Percentiles rank a stretch among this genome's conserved stretches.
Conservation (phyloP, 2,113 vertebrate species). For the Semicossyphus pulcher region DNA sequence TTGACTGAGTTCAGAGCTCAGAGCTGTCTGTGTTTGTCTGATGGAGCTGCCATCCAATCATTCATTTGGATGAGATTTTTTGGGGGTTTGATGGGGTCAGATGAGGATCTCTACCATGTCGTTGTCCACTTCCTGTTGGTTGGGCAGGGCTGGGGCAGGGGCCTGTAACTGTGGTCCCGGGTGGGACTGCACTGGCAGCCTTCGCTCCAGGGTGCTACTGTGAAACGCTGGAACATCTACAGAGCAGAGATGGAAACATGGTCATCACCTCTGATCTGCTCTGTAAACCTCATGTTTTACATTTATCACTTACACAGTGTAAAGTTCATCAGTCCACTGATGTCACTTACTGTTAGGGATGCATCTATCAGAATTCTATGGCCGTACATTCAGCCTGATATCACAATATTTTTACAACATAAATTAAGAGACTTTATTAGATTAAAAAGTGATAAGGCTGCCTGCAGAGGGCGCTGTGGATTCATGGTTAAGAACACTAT, state of each 20-base stretch:
- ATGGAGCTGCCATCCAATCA: background rate
- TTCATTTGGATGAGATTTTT: background rate
- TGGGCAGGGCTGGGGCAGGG: conserved; percentile 3
- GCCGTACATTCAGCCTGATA: too few species aligned
- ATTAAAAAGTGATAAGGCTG: too few species aligned
- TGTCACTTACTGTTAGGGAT: too few species aligned
- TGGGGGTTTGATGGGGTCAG: conserved; percentile 53
- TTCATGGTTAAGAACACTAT: too few species aligned
- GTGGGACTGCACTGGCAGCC: conserved; percentile 72
- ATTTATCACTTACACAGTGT: too few species aligned
- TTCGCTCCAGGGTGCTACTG: conserved; percentile 82
- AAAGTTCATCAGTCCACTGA: too few species aligned
- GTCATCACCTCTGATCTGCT: background rate
- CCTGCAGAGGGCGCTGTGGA: too few species aligned
- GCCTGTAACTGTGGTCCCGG: conserved; percentile 52
- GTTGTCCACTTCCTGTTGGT: conserved; percentile 80
- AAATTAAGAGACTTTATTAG: too few species aligned
- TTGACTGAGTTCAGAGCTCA: too few species aligned
- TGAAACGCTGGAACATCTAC: conserved; percentile 81
- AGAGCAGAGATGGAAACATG: background rate
- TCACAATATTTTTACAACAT: too few species aligned
- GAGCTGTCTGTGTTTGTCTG: background rate
- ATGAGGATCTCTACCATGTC: conserved; percentile 88
- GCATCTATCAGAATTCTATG: too few species aligned
- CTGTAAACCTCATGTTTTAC: too few species aligned